Evolutionary conservation across 2,888 invertebrate genomes (phyloP), one percentile per base, ranked within the genome.

Genomic region (Tetrapedia diversipes): DNA sequence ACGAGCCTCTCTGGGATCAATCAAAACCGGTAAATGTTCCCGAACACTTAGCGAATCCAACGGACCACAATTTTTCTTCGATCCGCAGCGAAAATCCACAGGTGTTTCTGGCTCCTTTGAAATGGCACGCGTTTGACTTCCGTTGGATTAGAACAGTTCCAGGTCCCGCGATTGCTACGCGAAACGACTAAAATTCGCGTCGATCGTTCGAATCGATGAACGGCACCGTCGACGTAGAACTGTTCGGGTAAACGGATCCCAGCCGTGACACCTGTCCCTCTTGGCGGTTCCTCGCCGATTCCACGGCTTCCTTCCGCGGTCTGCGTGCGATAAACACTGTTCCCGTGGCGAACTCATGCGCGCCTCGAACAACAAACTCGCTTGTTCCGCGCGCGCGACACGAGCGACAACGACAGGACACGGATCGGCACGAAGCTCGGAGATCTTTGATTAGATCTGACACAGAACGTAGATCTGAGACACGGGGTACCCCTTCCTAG

Each of bases 301-400:
- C 2, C 59, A 39, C 27, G n/a, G n/a, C n/a, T 4, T n/a, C 32
- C 37, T 32, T 39, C 43, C 47, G 14, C 45, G 34, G 37, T 63
- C 24, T 41, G 24, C 22, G 43, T 51, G 34, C 22, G 27, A 39
- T 74, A 77, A 75, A 77, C 67, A 74, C 66, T 76, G 61, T 49
- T 51, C 27, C 16, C 6, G 27, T 14, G n/a, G 22, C 19, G 32
- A 32, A 39, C 39, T 54, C n/a, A n/a, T n/a, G 24, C n/a, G 8
- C 60, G 29, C 3, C 34, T 51, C 27, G 37, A n/a, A 10, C 19
- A 19, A 43, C 51, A 32, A 51, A 49, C 10, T n/a, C 47, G 41
- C n/a, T 49, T 10, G 53, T 34, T 41, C 19, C n/a, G 7, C 29
- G 49, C 41, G 51, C 73, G 43, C 69, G 27, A 2, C 32, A 41